Evolutionary conservation across 2,113 vertebrate species (phyloP), one percentile per base, ranked within the genome.

Genomic region (Phrynocephalus versicolor): DNA sequence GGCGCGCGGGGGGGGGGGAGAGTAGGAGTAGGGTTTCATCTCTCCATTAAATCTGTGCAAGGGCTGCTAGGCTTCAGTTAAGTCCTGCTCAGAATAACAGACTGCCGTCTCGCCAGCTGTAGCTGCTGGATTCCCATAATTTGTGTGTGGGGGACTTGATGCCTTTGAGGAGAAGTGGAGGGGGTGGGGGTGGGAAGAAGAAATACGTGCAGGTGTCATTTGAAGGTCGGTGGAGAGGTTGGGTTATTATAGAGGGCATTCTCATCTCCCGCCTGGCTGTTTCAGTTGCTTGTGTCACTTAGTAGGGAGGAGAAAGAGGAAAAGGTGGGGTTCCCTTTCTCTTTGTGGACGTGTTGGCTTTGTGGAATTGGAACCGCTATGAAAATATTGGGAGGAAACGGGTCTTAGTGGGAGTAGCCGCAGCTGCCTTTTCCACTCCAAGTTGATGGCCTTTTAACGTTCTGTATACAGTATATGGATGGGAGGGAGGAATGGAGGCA

Each of bases 171-270:
- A 51, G 35, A 55, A 21, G 74, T 5, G 23, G 62, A 9, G 16
- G 60, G 45, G 58, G 51, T 0, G 37, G 30, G 55, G 45, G 73
- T 55, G 73, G 27, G 80, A n/a, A 57, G 69, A 69, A 58, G 82
- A 62, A 65, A 78, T 86, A 5, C 76, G 0, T 60, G 19, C 78
- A 5, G 89, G 64, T 25, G 89, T 89, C 72, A 0, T 83, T 87
- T 90, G 92, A 94, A 92, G 92, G 93, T 94, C 86, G 76, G 30
- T 7, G 3, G 90, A 39, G 87, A 87, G 89, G 72, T 33, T 0
- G 23, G 72, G 39, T 77, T 79, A 1, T 0, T 1, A 62, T 0
- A 35, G 58, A 16, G 23, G 51, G 69, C 8, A 6, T 27, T 25
- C 2, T 12, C 15, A 9, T 2, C 21, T 2, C 23, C 13, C 4